Evolutionary conservation across 1,140 invertebrate genomes (phyloP), one percentile per base, ranked within the genome.

Genomic region (Calephelis nemesis): DNA sequence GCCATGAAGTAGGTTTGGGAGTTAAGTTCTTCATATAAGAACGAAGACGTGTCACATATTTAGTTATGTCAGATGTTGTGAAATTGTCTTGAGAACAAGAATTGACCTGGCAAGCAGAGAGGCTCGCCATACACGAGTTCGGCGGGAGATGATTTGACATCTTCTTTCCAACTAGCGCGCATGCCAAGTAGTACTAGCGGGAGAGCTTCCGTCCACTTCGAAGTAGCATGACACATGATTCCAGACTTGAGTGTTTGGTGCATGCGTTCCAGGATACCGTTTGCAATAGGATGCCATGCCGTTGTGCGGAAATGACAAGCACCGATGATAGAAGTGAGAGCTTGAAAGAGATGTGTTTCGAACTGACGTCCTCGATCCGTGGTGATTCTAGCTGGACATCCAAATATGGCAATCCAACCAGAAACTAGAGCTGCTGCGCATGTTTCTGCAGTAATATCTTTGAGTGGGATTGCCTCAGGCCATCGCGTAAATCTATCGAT

Each of bases 1-100:
- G 77, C 70, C 77, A 74, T n/a, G 70, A 65, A 10, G 77, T 73
- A n/a, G 74, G 75, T 47, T 30, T 60, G 6, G 75, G 75, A n/a
- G 74, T 69, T 3, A 79, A 54, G 48, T 74, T 75, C 7, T 19
- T 19, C 63, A 77, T 75, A 47, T 72, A 62, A 10, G 63, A n/a
- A 5, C 72, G 73, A 19, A 77, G 75, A 19, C 73, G 68, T 5
- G 68, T 71, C 5, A 68, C 67, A 68, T 70, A 71, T 49, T 75
- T 15, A 11, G 68, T 74, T 64, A 72, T 42, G 73, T 77, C 76
- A 48, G 13, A 69, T 4, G 65, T 67, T 42, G 12, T 71, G 64
- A 54, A 30, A 5, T 65, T 63, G 5, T 63, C 58, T 40, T 8
- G 69, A 62, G 4, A n/a, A 42, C 7, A 71, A 50, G 39, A 68